Evolutionary conservation across 2,113 vertebrate species (phyloP).

Genomic region (Heliornis fulica): DNA sequence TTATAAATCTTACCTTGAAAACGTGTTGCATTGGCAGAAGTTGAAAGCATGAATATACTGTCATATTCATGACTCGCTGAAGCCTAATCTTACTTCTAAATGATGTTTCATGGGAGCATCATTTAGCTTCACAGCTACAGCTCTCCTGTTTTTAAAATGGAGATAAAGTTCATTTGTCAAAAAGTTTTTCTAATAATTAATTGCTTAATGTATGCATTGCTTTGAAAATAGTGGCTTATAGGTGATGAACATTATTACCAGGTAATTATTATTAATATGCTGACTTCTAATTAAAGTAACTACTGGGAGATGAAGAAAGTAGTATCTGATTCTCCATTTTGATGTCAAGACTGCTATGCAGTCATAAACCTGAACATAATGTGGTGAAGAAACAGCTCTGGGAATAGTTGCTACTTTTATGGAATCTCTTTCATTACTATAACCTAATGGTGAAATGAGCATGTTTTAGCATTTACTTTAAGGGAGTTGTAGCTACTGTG

Average conservation of each 20-base stretch:
- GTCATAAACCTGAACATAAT: background rate
- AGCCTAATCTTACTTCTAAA: background rate
- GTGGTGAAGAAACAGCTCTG: background rate
- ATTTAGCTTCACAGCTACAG: background rate
- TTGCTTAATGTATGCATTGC: background rate
- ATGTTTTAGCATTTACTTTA: background rate
- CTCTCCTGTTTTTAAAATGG: background rate
- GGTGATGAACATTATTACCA: background rate
- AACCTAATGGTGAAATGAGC: background rate
- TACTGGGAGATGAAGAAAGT: background rate
- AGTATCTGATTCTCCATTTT: background rate
- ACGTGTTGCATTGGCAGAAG: background rate
- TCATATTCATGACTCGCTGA: background rate
- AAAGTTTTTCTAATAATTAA: constrained; percentile 4
- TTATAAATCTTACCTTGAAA: background rate
- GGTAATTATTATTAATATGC: constrained; percentile 11
- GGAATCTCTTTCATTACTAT: background rate
- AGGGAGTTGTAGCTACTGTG: background rate
- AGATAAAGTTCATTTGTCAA: background rate
- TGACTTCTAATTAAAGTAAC: background rate
- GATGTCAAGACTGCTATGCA: background rate
- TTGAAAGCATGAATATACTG: background rate
- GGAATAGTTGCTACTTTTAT: background rate
- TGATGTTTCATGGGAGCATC: background rate
- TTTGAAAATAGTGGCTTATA: background rate